A percentile compares a stretch with the other conserved stretches of the same genome.
These are phyloP conservation scores for Paramormyrops kingsleyae DNA, from an alignment of 2,113 vertebrate genomes.

Conservation along the genomic window DNA sequence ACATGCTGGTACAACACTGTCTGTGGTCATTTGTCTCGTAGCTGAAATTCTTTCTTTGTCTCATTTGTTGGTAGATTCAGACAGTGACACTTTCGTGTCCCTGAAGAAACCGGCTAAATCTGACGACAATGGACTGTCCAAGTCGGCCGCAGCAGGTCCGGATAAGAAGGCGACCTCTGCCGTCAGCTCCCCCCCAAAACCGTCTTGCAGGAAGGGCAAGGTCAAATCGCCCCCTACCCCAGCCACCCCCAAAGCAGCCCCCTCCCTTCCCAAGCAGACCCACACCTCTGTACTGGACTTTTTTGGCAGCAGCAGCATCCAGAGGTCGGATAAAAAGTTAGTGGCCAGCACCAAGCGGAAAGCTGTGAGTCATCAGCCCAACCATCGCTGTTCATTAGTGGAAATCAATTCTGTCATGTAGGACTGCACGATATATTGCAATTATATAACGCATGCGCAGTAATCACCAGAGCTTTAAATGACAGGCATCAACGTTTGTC, in stretches of 20 bases:
- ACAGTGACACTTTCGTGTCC: conserved; percentile 70
- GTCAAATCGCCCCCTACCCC: conserved; percentile 51
- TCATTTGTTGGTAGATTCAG: conserved; percentile 70
- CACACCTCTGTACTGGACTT: conserved; percentile 78
- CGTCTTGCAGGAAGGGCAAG: conserved; percentile 38
- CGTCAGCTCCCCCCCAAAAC: conserved; percentile 33
- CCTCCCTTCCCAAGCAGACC: conserved; percentile 64
- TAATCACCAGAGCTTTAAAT: not conserved
- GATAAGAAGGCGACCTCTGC: conserved; percentile 14
- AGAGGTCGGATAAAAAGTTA: conserved; percentile 85
- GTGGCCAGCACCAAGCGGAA: conserved; percentile 81
- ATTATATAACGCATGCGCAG: not conserved
- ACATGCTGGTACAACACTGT: not conserved
- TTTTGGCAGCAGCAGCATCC: conserved; percentile 72
- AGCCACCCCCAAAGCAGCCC: conserved; percentile 52
- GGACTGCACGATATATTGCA: not conserved
- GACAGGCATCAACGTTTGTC: not conserved
- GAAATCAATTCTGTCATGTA: not conserved
- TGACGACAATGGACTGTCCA: conserved; percentile 61
- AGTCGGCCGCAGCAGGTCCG: conserved; percentile 18
- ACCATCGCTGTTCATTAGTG: not conserved
- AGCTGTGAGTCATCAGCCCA: conserved; percentile 64
- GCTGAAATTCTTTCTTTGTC: not conserved
- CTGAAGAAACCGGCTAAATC: conserved; percentile 63
- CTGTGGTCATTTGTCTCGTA: not conserved